Percentiles rank a stretch among this genome's conserved stretches.
Conservation (phyloP, 2,113 vertebrate species). For the Pangasianodon gigas region DNA sequence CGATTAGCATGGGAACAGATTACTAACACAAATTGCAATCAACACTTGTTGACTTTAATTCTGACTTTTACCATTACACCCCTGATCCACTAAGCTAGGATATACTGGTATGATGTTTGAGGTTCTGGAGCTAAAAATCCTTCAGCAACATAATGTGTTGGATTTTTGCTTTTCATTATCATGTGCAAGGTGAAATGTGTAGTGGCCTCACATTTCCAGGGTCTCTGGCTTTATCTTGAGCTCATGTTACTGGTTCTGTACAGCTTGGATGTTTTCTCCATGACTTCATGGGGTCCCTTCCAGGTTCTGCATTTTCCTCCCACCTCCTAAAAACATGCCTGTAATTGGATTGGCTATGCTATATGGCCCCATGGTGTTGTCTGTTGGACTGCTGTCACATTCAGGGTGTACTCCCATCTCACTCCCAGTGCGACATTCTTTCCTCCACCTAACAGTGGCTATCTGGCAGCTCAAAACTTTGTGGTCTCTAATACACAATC, state of each 20-base stretch:
- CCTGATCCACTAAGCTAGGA: not conserved
- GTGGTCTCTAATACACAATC: not conserved
- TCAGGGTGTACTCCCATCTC: not conserved
- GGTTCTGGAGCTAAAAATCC: not conserved
- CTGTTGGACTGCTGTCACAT: not conserved
- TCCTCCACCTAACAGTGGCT: not conserved
- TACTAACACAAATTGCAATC: not conserved
- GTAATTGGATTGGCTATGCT: not conserved
- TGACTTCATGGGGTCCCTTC: not conserved
- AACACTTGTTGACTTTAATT: not conserved
- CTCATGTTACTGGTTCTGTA: not conserved
- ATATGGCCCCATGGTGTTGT: not conserved
- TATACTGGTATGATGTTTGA: not conserved
- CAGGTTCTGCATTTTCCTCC: not conserved
- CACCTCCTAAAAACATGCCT: not conserved
- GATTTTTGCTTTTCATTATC: not conserved
- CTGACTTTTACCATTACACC: not conserved
- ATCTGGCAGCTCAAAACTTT: not conserved
- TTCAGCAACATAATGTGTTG: not conserved
- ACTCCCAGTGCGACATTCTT: not conserved
- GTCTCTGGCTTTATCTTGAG: not conserved
- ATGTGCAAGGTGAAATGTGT: not conserved
- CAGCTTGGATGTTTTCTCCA: not conserved
- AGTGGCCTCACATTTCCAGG: not conserved
- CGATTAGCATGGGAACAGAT: not conserved